phyloP scores from a whole-genome alignment of 2,797 vertebrate species.

The Cossypha dichroa region DNA sequence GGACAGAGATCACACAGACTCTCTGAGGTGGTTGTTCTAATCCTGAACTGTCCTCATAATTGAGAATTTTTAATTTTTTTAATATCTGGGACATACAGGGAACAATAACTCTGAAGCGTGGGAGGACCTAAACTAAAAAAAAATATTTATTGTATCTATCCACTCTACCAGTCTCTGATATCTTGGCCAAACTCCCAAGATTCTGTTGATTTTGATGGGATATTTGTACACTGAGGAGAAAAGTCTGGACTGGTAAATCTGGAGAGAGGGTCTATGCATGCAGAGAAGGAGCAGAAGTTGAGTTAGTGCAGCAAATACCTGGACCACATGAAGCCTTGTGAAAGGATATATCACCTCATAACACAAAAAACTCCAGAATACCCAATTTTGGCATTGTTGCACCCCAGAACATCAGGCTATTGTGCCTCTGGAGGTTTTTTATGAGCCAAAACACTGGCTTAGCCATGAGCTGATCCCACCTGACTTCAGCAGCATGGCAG shows the following conservation, averaged over 20 bases:
- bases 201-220: background rate
- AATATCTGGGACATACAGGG: rapidly evolving
- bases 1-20: background rate
- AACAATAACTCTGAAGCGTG: background rate
- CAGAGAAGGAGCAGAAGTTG: background rate
- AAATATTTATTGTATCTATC: background rate
- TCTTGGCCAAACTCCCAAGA: background rate
- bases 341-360: background rate
- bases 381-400: rapidly evolving
- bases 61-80: background rate
- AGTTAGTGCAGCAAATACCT: background rate
- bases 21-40: background rate
- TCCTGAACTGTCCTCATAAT: background rate
- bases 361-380: background rate
- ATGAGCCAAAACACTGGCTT: background rate
- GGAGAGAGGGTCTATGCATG: background rate
- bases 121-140: background rate
- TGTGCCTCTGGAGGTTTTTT: background rate
- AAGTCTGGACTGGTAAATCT: background rate
- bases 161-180: background rate
- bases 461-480: background rate
- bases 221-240: background rate
- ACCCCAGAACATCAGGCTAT: background rate
- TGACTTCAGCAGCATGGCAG: rapidly evolving
- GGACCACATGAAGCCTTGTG: background rate